Base-by-base conservation (phyloP, 2,888 invertebrate species). In the Lagria hirta region DNA sequence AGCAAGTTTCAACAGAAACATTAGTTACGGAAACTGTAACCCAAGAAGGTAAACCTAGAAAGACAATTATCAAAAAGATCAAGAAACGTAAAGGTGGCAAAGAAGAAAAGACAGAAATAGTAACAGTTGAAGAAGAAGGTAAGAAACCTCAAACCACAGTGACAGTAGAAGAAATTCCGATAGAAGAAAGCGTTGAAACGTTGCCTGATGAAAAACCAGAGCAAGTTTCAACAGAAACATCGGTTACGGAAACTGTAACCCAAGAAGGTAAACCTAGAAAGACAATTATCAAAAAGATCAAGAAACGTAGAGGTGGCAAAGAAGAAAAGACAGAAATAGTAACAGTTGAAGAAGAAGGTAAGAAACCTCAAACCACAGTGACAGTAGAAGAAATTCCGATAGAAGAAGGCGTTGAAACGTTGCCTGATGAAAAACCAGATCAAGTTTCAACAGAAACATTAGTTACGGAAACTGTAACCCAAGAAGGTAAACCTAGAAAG, bases 41-140 rank as follows among this genome's bases (percentile, higher is more conserved):
- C 6, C 55, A 57, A 32, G 60, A 62, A 22, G 45, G 35, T 23
- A 55, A 55, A 30, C 43, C 58, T 1, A 49, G 58, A 7, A 71
- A 66, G 49, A 71, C 66, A 46, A 43, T 29, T 49, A 57, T 48
- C 3, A 41, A 43, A 13, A 35, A 28, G 11, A 66, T 72, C 2
- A 71, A 69, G 43, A 72, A 72, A 36, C 69, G 68, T n/a, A 65
- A 58, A 35, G 69, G 64, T 13, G 62, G 49, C 10, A 61, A 58
- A 46, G 48, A 65, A 46, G 68, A 71, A 52, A 68, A 66, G 18
- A 68, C 65, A 0, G 66, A 60, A 62, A 66, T 65, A 28, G 60
- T 59, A 13, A 65, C 67, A 6, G 24, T 71, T 30, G 71, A 73
- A 43, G 73, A 73, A 60, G 73, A 73, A 41, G 72, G 69, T 30